Evolutionary conservation across 2,888 invertebrate genomes (phyloP), one percentile per base, ranked within the genome.

Genomic region (Tetranychus piercei): DNA sequence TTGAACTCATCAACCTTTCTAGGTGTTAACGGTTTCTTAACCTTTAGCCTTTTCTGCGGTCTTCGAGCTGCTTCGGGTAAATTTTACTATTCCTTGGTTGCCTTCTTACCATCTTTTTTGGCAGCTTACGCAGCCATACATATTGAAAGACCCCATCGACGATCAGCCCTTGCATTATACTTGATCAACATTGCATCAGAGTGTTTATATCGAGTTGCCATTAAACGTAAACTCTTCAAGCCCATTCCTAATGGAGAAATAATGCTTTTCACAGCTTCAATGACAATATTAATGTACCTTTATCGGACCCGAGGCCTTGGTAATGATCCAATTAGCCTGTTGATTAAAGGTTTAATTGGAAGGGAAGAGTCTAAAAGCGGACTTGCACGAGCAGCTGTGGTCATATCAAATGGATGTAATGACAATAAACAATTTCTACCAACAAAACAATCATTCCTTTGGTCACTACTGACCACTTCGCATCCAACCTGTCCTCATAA

Each of bases 181-280:
- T 88, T 91, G 34, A 88, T 90, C 69, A 92, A 92, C 84, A 87
- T 91, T 81, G 90, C 90, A 3, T 88, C 90, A 1, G 91, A 91
- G 83, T 88, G 89, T 0, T 81, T 89, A 34, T 91, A 88, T 85
- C 86, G 87, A 78, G 89, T 90, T 88, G 86, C 87, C 5, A 85
- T 86, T 45, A 84, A 86, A 65, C 84, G 89, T 77, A 87, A 87
- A 22, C 67, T 74, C 45, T 65, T 76, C 44, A 72, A 72, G 67
- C 71, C 74, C n/a, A 34, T 76, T 3, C 66, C 66, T 1, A 34
- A 70, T 23, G 76, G 76, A 18, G 76, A 76, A 76, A 66, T 74
- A 5, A 8, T 74, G 5, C 69, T 76, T 6, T 76, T 76, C 64
- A 72, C 74, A 23, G 6, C 43, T 8, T 23, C 73, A 34, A 75